phyloP scores from a whole-genome alignment of 1,140 invertebrate genomes.

The Anastatus disparis region DNA sequence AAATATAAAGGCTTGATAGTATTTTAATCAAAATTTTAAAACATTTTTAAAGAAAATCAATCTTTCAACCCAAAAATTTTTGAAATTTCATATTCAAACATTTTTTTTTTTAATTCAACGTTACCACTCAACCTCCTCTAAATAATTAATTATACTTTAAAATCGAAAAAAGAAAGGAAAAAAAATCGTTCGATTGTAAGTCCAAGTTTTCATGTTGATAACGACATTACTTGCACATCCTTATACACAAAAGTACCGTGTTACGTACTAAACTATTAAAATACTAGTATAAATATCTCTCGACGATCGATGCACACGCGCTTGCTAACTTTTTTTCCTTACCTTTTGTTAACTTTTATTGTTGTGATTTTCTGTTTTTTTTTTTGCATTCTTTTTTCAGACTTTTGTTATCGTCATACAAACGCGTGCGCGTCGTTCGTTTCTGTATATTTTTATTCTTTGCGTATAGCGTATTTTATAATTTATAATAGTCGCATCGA shows the following conservation, averaged over 20 bases:
- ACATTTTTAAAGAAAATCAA: no score
- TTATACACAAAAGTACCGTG: slow-evolving; percentile 47
- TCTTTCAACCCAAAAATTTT: no score
- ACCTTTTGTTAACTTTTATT: no score
- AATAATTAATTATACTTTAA: no score
- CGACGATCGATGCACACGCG: slow-evolving; percentile 51
- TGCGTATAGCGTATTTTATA: slow-evolving; percentile 3
- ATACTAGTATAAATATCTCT: slow-evolving; percentile 67
- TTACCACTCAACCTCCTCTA: no score
- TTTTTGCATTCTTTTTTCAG: neutral
- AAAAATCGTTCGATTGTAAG: no score
- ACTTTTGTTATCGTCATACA: neutral
- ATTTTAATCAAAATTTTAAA: no score
- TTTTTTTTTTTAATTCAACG: slow-evolving; percentile 29
- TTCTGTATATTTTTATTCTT: neutral
- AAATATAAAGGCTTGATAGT: no score
- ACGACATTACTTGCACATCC: slow-evolving; percentile 8
- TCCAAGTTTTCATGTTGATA: no score
- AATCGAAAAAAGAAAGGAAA: no score
- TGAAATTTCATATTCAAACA: no score
- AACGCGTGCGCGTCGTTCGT: neutral
- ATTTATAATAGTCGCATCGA: slow-evolving; percentile 3
- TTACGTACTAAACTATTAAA: slow-evolving; percentile 64
- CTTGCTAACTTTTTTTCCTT: no score
- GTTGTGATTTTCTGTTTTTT: slow-evolving; percentile 10